These are phyloP conservation scores for Aspidoscelis tigris DNA, from an alignment of 2,113 vertebrate species.

Conservation along the genomic window DNA sequence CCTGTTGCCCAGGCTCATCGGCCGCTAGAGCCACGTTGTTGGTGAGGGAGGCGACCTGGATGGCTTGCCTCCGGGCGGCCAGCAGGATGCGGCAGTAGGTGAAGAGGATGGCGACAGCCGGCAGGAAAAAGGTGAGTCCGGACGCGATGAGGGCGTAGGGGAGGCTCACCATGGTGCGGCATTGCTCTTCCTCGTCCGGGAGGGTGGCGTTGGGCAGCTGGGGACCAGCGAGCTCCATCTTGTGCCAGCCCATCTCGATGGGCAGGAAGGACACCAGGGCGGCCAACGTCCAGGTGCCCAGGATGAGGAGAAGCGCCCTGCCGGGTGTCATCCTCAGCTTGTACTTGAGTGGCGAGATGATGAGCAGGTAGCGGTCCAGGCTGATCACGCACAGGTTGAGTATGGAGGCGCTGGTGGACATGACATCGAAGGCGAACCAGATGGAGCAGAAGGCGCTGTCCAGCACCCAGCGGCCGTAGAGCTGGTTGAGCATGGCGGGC, in stretches of 20 bases:
- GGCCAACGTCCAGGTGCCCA: constrained; percentile 89
- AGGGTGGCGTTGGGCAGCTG: constrained; percentile 65
- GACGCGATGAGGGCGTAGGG: constrained; percentile 93
- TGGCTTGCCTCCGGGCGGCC: constrained; percentile 87
- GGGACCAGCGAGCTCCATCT: constrained; percentile 71
- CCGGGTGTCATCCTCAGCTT: constrained; percentile 92
- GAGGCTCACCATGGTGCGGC: constrained; percentile 88
- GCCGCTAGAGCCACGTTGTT: constrained; percentile 72
- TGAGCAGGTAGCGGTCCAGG: constrained; percentile 95
- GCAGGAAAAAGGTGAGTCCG: constrained; percentile 94
- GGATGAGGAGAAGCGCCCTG: constrained; percentile 86
- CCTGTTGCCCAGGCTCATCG: constrained; percentile 72
- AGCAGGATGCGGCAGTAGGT: constrained; percentile 95
- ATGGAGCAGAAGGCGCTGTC: constrained; percentile 86
- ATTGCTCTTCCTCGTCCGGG: constrained; percentile 76
- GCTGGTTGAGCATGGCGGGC: constrained; percentile 93
- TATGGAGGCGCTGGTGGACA: constrained; percentile 98
- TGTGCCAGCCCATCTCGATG: constrained; percentile 94
- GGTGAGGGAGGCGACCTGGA: constrained; percentile 89
- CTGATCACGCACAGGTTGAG: constrained; percentile 97
- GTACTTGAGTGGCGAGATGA: constrained; percentile 93
- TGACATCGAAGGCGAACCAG: constrained; percentile 95
- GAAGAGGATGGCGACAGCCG: constrained; percentile 93
- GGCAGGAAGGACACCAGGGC: constrained; percentile 93
- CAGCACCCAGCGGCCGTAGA: constrained; percentile 92